Evolutionary conservation across 2,888 invertebrate genomes (phyloP).

Genomic region (Conistra vaccinii): DNA sequence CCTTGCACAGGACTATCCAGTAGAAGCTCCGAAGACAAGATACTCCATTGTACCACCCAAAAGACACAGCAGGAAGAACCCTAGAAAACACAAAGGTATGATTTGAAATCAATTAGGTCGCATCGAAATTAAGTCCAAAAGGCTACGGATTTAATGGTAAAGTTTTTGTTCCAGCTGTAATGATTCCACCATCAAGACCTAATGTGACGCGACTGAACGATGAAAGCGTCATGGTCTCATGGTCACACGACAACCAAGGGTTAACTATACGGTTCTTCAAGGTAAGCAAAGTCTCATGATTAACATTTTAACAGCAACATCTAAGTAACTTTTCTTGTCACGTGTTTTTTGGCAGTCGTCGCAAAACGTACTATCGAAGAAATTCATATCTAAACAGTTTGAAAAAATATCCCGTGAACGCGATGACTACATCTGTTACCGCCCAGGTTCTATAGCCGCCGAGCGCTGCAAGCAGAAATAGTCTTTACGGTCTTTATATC

Average conservation of each 20-base stretch:
- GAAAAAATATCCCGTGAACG: too few species aligned
- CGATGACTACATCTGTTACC: too few species aligned
- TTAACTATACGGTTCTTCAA: constrained; percentile 97
- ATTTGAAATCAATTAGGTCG: neutral
- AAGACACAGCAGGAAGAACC: constrained; percentile 82
- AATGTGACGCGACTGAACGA: constrained; percentile 96
- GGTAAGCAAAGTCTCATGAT: constrained; percentile 71
- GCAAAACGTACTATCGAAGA: neutral
- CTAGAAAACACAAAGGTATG: constrained; percentile 85
- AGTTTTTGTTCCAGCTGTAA: constrained; percentile 87
- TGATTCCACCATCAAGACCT: constrained; percentile 97
- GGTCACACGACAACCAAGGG: constrained; percentile 96
- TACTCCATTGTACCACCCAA: constrained; percentile 80
- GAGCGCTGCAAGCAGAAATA: too few species aligned
- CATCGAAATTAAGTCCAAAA: neutral
- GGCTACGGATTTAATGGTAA: neutral
- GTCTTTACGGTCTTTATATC: too few species aligned
- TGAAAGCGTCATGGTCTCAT: constrained; percentile 97
- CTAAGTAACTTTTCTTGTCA: neutral
- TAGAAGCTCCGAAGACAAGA: constrained; percentile 79
- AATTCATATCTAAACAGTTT: too few species aligned
- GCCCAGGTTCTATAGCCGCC: too few species aligned
- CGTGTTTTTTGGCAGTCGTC: neutral
- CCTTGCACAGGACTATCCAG: constrained; percentile 80
- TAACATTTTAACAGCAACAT: neutral